These are phyloP conservation scores for Dicrostonyx torquatus DNA, from an alignment of 2,797 vertebrate genomes.

Conservation along the genomic window DNA sequence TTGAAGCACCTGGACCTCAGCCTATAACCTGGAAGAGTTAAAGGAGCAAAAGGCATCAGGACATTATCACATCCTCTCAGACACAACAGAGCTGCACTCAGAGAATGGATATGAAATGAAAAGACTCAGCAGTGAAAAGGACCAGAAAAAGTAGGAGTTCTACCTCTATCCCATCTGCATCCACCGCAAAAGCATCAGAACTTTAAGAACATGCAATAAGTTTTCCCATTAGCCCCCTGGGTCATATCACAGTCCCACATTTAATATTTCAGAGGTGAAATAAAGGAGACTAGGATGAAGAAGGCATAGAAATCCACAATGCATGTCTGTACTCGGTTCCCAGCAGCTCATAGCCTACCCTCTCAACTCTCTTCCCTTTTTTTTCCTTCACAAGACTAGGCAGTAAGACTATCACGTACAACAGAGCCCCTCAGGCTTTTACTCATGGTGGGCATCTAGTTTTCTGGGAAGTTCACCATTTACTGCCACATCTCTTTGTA, in stretches of 20 bases:
- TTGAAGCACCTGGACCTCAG: conserved; percentile 41
- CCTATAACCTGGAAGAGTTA: neutral
- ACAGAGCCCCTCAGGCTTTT: neutral
- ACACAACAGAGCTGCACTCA: conserved; percentile 17
- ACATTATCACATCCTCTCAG: conserved; percentile 12
- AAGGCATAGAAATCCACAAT: neutral
- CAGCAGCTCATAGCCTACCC: neutral
- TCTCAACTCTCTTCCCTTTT: neutral
- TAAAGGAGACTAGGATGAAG: neutral
- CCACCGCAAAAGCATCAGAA: conserved; percentile 11
- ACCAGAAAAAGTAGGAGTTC: conserved; percentile 30
- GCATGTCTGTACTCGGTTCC: neutral
- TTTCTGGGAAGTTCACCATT: conserved; percentile 31
- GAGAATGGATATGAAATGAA: neutral
- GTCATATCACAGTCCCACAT: neutral
- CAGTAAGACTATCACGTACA: neutral
- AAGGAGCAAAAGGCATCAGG: neutral
- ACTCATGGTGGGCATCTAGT: neutral
- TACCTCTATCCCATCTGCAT: neutral
- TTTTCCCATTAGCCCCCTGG: neutral
- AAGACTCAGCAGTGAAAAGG: conserved; percentile 12
- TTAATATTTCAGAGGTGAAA: neutral
- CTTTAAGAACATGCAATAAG: neutral
- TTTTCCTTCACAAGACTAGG: neutral
- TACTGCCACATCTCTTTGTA: conserved; percentile 25